Percentiles rank a stretch among this genome's conserved stretches.
These are phyloP conservation scores for Engraulis encrasicolus DNA, from an alignment of 2,113 vertebrate genomes.

Conservation along the genomic window DNA sequence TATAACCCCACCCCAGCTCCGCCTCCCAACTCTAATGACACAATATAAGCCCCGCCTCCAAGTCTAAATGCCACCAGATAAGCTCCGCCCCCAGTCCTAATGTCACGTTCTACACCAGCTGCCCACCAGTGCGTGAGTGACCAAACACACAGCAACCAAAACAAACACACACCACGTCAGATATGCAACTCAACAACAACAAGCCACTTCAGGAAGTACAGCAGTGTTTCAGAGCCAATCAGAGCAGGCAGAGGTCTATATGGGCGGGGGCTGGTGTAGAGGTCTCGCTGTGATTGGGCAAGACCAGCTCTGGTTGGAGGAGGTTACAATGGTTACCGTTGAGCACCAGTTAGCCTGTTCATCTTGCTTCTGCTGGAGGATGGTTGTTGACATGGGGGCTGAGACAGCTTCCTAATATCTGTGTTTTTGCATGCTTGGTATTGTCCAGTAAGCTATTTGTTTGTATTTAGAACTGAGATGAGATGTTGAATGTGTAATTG, in stretches of 20 bases:
- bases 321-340: neutral
- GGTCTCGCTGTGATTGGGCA: neutral
- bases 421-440: neutral
- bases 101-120: too few relatives aligned
- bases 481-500: neutral
- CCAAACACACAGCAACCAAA: neutral
- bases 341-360: neutral
- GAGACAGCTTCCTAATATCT: neutral
- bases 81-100: too few relatives aligned
- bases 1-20: too few relatives aligned
- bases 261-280: neutral
- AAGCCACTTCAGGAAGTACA: neutral
- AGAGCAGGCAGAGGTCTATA: neutral
- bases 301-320: neutral
- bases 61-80: neutral
- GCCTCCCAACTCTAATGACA: too few relatives aligned
- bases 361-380: neutral
- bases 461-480: neutral
- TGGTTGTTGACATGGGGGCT: neutral
- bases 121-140: too few relatives aligned
- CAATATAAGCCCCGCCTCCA: too few relatives aligned
- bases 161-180: neutral
- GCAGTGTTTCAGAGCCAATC: neutral
- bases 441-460: neutral
- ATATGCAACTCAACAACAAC: neutral